A percentile compares a stretch with the other conserved stretches of the same genome.
These are phyloP conservation scores for Eristalis intricaria DNA, from an alignment of 2,888 invertebrate species.

Conservation along the genomic window DNA sequence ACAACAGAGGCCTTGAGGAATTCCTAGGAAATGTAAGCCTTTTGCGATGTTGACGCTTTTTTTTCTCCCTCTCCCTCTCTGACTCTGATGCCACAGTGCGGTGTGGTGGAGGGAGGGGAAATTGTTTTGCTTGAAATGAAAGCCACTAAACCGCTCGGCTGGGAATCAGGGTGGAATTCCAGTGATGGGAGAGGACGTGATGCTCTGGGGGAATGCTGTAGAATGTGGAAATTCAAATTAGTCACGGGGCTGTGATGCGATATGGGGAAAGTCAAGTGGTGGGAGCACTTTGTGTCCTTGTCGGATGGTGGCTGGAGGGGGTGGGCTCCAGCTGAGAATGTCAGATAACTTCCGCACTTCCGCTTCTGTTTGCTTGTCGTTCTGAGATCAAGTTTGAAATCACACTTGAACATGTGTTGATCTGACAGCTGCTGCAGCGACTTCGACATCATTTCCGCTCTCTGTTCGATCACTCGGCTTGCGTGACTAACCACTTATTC, in stretches of 20 bases:
- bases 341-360: too few relatives aligned
- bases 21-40: conserved; percentile 25
- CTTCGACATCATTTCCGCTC: too few relatives aligned
- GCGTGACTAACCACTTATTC: too few relatives aligned
- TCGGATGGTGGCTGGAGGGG: neutral
- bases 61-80: neutral
- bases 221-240: neutral
- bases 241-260: neutral
- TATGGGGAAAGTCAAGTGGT: neutral
- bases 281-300: neutral
- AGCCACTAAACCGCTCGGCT: neutral
- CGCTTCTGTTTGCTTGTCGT: too few relatives aligned
- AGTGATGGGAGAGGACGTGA: neutral
- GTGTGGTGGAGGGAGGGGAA: neutral
- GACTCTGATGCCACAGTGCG: neutral
- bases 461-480: too few relatives aligned
- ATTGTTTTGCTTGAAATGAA: neutral
- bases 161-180: neutral
- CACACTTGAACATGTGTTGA: too few relatives aligned
- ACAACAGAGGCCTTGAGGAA: conserved; percentile 22
- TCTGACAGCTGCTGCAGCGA: too few relatives aligned
- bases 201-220: neutral
- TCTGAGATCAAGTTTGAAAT: too few relatives aligned
- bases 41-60: neutral
- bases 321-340: neutral